Percentiles rank a stretch among this genome's conserved stretches.
phyloP scores from a whole-genome alignment of 2,797 vertebrate genomes.

The Ctenopoma multispine region DNA sequence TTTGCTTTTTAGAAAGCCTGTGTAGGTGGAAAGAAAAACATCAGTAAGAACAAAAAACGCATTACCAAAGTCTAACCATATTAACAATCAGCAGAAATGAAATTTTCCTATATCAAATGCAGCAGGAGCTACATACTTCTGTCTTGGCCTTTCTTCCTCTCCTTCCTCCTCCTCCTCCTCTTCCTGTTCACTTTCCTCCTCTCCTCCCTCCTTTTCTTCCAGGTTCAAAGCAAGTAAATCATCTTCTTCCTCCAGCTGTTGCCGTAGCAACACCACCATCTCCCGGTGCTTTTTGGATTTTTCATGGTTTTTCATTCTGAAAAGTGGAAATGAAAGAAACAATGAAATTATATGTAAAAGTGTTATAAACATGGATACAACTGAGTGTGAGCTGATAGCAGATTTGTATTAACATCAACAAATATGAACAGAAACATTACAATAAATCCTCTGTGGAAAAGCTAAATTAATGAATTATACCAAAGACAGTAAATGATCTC shows the following conservation, averaged over 20 bases:
- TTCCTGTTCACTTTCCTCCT: conserved; percentile 78
- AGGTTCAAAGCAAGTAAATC: conserved; percentile 67
- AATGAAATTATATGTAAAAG: background rate
- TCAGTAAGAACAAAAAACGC: too few relatives aligned
- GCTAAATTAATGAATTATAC: background rate
- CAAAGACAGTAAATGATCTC: background rate
- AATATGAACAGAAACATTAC: background rate
- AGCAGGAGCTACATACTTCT: conserved; percentile 82
- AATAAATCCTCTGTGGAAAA: background rate
- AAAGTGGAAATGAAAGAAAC: background rate
- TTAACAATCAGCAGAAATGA: background rate
- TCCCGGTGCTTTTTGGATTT: conserved; percentile 98
- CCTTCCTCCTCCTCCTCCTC: conserved; percentile 74
- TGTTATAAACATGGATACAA: background rate
- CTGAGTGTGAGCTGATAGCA: too few relatives aligned
- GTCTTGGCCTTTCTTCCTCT: conserved; percentile 77
- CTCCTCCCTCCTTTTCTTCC: conserved; percentile 67
- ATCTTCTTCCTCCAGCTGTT: conserved; percentile 92
- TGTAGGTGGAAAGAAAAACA: background rate
- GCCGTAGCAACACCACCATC: conserved; percentile 91
- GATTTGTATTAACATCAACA: background rate
- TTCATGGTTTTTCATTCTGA: conserved; percentile 94
- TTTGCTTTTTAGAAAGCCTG: conserved; percentile 96
- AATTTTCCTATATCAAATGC: background rate
- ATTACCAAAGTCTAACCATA: background rate